These are phyloP conservation scores for Ceraclea dissimilis DNA, from an alignment of 2,888 invertebrate species.

Conservation along the genomic window DNA sequence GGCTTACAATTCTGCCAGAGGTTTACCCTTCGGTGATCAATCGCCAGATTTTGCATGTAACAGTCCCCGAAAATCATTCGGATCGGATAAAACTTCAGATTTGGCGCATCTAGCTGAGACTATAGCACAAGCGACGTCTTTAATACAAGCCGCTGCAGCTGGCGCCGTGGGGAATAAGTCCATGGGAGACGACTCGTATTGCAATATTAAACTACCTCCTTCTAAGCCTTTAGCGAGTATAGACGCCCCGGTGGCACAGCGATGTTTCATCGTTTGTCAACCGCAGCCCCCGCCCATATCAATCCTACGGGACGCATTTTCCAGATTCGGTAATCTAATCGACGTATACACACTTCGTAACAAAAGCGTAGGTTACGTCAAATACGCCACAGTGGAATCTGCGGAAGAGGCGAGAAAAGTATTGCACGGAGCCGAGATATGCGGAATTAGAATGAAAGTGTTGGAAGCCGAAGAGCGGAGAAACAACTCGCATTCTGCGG, in stretches of 20 bases:
- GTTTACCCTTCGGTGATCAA: constrained; percentile 20
- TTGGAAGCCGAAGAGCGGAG: constrained; percentile 73
- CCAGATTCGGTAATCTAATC: constrained; percentile 83
- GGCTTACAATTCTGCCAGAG: constrained; percentile 35
- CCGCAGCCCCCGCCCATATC: constrained; percentile 65
- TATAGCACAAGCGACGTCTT: constrained; percentile 68
- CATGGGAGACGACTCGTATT: constrained; percentile 43
- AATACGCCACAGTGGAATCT: constrained; percentile 67
- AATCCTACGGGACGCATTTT: constrained; percentile 80
- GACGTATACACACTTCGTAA: constrained; percentile 85
- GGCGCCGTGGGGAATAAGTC: constrained; percentile 31
- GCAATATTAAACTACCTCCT: constrained; percentile 65
- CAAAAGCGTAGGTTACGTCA: constrained; percentile 89
- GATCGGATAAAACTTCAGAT: constrained; percentile 42
- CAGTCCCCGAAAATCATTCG: constrained; percentile 33
- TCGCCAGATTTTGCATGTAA: constrained; percentile 34
- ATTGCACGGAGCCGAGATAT: constrained; percentile 82
- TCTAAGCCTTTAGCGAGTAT: constrained; percentile 61
- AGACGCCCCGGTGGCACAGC: constrained; percentile 58
- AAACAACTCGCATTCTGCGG: constrained; percentile 6
- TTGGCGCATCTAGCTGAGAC: constrained; percentile 64
- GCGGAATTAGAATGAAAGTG: constrained; percentile 80
- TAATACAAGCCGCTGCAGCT: constrained; percentile 59
- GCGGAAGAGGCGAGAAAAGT: constrained; percentile 71
- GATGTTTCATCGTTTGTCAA: constrained; percentile 59